Evolutionary conservation across 1,140 invertebrate genomes (phyloP).

Genomic region (Megalonaias nervosa): DNA sequence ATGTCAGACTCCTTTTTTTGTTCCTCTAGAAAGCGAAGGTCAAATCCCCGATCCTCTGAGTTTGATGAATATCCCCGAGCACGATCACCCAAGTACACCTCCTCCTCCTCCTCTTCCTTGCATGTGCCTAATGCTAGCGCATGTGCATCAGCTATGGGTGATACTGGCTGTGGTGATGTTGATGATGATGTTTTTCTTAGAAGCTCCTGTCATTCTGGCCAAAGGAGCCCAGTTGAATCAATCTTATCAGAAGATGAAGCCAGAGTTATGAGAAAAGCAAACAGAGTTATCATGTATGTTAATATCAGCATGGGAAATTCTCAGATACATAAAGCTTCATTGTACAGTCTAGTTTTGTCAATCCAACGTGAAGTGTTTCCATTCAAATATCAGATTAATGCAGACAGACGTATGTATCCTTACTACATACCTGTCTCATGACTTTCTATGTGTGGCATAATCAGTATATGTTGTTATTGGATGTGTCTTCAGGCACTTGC

Average conservation of each 20-base stretch:
- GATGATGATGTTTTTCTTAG: slow-evolving; percentile 34
- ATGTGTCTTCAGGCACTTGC: too few relatives aligned
- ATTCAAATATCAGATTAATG: too few relatives aligned
- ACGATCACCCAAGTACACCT: background rate
- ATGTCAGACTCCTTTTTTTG: background rate
- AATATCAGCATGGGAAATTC: background rate
- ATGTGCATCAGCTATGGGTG: slow-evolving; percentile 7
- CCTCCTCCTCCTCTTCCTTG: slow-evolving; percentile 27
- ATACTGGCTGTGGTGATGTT: slow-evolving; percentile 8
- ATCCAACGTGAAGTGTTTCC: too few relatives aligned
- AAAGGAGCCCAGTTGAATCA: slow-evolving; percentile 34
- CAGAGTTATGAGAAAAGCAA: slow-evolving; percentile 39
- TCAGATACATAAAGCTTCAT: too few relatives aligned
- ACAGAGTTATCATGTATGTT: slow-evolving; percentile 46
- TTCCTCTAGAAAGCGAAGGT: slow-evolving; percentile 4
- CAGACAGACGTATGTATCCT: too few relatives aligned
- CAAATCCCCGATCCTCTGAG: background rate
- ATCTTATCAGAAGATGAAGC: slow-evolving; percentile 42
- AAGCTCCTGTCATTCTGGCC: slow-evolving; percentile 6
- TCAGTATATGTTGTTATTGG: too few relatives aligned
- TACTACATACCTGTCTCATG: too few relatives aligned
- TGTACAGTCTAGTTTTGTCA: too few relatives aligned
- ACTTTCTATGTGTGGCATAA: too few relatives aligned
- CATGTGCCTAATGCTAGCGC: slow-evolving; percentile 20
- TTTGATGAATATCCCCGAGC: background rate